These are phyloP conservation scores for Syrphus vitripennis DNA, from an alignment of 2,888 invertebrate species.

Conservation along the genomic window DNA sequence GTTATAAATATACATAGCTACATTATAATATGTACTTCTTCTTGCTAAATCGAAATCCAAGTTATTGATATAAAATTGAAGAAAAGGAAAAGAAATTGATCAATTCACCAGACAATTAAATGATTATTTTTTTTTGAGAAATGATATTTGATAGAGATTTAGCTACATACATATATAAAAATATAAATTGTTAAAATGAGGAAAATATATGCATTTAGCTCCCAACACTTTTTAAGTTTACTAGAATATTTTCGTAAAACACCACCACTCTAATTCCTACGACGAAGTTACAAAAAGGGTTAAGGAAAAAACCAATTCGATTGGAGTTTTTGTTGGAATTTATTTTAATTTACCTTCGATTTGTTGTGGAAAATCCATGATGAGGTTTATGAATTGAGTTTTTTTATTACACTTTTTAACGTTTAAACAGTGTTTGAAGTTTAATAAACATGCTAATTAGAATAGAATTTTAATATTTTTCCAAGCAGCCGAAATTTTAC, in stretches of 20 bases:
- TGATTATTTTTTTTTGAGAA: background rate
- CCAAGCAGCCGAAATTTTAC: constrained; percentile 21
- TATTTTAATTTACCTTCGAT: constrained; percentile 76
- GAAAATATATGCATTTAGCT: too few species aligned
- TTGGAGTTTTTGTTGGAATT: background rate
- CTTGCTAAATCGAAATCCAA: background rate
- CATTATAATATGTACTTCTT: background rate
- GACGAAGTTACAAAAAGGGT: constrained; percentile 27
- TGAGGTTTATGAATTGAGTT: constrained; percentile 5
- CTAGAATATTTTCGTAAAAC: background rate
- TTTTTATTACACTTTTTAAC: constrained; percentile 2
- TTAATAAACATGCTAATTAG: constrained; percentile 30
- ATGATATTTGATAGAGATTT: background rate
- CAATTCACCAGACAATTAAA: background rate
- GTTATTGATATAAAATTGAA: background rate
- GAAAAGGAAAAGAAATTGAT: background rate
- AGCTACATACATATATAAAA: background rate
- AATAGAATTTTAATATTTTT: background rate
- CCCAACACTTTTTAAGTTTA: background rate
- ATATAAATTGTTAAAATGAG: background rate
- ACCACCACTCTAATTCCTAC: background rate
- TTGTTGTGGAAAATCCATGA: constrained; percentile 79
- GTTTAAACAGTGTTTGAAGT: background rate
- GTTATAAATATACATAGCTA: too few species aligned
- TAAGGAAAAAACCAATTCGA: constrained; percentile 55